A percentile compares a stretch with the other conserved stretches of the same genome.
phyloP scores from a whole-genome alignment of 2,113 vertebrate genomes.

The Andinoacara biseriatus region DNA sequence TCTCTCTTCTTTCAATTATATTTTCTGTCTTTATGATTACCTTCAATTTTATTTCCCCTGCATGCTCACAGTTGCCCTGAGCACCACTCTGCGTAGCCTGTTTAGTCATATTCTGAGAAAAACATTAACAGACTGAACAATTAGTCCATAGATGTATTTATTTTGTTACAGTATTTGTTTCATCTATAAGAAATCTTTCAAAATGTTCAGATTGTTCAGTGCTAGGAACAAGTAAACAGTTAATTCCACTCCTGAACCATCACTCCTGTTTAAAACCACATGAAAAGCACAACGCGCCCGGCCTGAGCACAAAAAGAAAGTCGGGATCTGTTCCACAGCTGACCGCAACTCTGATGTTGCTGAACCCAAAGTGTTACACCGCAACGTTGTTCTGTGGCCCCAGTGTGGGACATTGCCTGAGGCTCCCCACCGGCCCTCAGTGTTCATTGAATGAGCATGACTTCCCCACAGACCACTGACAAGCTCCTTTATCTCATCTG shows the following conservation, averaged over 20 bases:
- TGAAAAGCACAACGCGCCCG: background rate
- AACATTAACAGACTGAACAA: background rate
- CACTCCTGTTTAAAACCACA: background rate
- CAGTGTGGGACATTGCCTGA: conserved; percentile 64
- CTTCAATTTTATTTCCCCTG: background rate
- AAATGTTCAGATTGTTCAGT: background rate
- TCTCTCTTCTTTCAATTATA: too few species aligned
- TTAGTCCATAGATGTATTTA: background rate
- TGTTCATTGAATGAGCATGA: conserved; percentile 60
- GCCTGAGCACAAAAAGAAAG: background rate
- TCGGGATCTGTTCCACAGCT: conserved; percentile 43
- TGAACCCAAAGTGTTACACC: conserved; percentile 56
- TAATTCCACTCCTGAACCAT: background rate
- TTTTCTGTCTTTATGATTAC: background rate
- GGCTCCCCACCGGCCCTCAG: conserved; percentile 61
- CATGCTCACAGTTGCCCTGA: background rate
- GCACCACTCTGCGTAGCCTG: background rate
- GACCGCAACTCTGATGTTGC: conserved; percentile 68
- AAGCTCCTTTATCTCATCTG: conserved; percentile 24
- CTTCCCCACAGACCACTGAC: conserved; percentile 56
- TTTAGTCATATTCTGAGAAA: background rate
- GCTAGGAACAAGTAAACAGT: background rate
- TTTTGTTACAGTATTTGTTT: background rate
- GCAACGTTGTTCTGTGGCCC: conserved; percentile 68
- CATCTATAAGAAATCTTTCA: too few species aligned